Conservation (phyloP, 2,113 vertebrate genomes). For the Ondatra zibethicus region DNA sequence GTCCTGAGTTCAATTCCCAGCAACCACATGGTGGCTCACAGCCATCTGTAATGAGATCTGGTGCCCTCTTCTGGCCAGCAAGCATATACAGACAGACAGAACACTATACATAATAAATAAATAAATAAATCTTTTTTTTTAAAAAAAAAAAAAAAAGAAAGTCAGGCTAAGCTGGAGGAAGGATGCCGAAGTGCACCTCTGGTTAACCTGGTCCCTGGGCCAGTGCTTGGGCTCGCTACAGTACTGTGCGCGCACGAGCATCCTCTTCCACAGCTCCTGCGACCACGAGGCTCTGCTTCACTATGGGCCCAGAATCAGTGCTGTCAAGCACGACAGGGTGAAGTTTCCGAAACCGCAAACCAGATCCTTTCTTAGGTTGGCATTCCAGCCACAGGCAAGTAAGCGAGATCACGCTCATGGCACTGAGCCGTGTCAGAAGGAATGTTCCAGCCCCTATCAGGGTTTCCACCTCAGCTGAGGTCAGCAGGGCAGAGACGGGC, state of each 20-base stretch:
- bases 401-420: fast-evolving
- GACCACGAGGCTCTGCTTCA: background rate
- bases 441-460: background rate
- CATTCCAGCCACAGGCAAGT: too few species aligned
- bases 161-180: background rate
- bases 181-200: background rate
- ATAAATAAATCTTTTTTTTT: too few species aligned
- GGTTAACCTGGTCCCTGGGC: background rate
- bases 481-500: background rate
- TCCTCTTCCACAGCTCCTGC: too few species aligned
- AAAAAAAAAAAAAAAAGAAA: too few species aligned
- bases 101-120: too few species aligned
- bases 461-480: background rate
- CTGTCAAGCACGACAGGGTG: fast-evolving
- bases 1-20: too few species aligned
- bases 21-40: too few species aligned
- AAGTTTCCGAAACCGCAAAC: background rate
- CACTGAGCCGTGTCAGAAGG: background rate
- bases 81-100: too few species aligned
- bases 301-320: background rate
- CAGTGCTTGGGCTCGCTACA: too few species aligned
- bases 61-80: too few species aligned
- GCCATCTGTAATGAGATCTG: too few species aligned
- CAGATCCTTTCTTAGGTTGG: background rate
- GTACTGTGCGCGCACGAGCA: too few species aligned